Evolutionary conservation across 2,888 invertebrate species (phyloP).

Genomic region (Scaptomyza cyrtandrae): DNA sequence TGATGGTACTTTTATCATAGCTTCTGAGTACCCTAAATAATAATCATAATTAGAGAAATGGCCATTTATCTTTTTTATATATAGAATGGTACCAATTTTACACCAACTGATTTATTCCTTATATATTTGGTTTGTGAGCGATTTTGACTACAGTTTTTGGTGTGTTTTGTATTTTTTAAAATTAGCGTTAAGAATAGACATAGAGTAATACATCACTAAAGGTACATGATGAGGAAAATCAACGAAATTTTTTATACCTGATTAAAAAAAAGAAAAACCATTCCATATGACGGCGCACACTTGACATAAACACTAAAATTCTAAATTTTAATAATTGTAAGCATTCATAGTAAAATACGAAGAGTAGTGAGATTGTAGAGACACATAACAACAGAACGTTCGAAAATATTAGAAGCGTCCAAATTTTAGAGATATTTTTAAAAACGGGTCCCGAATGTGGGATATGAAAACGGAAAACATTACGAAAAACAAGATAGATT

Average conservation of each 20-base stretch:
- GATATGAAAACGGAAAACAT: slow-evolving; percentile 12
- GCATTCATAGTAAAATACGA: slow-evolving; percentile 20
- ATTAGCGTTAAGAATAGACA: neutral
- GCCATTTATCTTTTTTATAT: no score
- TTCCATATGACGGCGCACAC: slow-evolving; percentile 12
- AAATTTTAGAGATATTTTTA: neutral
- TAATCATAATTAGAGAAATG: no score
- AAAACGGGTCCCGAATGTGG: slow-evolving; percentile 9
- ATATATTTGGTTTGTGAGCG: neutral
- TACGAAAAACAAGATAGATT: neutral
- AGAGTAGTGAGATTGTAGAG: slow-evolving; percentile 5
- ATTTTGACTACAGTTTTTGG: neutral
- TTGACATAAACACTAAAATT: slow-evolving; percentile 14
- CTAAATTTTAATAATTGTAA: slow-evolving; percentile 11
- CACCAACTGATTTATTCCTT: neutral
- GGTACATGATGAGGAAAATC: neutral
- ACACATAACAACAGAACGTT: slow-evolving; percentile 1
- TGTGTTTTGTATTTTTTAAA: neutral
- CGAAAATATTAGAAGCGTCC: slow-evolving; percentile 7
- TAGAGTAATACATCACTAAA: neutral
- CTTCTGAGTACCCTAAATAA: neutral
- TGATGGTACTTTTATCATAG: neutral
- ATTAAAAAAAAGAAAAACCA: neutral
- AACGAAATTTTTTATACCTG: neutral
- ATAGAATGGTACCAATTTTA: no score